phyloP scores from a whole-genome alignment of 1,140 invertebrate genomes.

The Pogonognathellus flavescens region DNA sequence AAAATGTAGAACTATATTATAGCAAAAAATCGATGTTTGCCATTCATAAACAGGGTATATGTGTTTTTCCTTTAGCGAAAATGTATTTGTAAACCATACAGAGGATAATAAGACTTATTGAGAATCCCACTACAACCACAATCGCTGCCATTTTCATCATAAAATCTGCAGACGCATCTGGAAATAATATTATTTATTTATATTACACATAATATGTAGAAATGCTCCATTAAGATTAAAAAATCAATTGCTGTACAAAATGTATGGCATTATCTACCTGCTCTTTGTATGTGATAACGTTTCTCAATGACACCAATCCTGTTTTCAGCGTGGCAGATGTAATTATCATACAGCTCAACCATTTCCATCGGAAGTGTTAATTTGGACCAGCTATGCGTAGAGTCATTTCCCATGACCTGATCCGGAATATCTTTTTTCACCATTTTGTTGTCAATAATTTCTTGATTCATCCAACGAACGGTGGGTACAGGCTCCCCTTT shows the following conservation, averaged over 20 bases:
- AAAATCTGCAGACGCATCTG: background rate
- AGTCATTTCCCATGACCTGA: background rate
- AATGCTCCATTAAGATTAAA: too few species aligned
- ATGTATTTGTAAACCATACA: slow-evolving; percentile 37
- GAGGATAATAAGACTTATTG: slow-evolving; percentile 2
- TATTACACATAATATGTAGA: background rate
- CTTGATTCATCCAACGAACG: background rate
- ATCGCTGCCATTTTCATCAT: background rate
- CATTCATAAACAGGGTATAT: background rate
- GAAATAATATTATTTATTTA: background rate
- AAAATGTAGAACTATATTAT: too few species aligned
- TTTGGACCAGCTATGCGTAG: slow-evolving; percentile 4
- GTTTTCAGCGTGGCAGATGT: slow-evolving; percentile 13
- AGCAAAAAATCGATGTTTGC: too few species aligned
- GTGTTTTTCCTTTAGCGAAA: slow-evolving; percentile 2
- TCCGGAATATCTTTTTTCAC: background rate
- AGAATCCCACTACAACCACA: background rate
- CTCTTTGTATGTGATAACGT: background rate
- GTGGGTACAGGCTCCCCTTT: slow-evolving; percentile 1
- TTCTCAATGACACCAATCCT: background rate
- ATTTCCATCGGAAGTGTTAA: background rate
- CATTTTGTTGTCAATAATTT: background rate
- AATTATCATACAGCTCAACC: background rate
- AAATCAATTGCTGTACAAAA: too few species aligned
- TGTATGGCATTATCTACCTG: slow-evolving; percentile 11